These are phyloP conservation scores for Ochotona princeps DNA, from an alignment of 2,113 vertebrate genomes.

Conservation along the genomic window DNA sequence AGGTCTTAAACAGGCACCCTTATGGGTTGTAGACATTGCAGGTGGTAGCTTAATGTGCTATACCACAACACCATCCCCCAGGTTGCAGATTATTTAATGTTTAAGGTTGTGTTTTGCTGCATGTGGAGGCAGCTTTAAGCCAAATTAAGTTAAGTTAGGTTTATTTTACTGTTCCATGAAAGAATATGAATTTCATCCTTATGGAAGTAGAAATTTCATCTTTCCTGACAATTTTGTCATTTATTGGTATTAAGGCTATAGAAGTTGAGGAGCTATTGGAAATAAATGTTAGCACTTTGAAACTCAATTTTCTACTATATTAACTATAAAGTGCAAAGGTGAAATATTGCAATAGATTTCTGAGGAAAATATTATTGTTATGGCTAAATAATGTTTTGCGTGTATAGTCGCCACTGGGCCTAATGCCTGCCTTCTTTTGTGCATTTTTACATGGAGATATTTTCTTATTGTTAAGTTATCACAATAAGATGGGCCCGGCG, in stretches of 20 bases:
- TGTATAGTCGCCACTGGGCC: too few relatives aligned
- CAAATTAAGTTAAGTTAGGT: not conserved
- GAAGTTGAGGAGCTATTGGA: not conserved
- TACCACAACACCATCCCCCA: too few relatives aligned
- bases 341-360: not conserved
- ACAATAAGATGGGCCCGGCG: too few relatives aligned
- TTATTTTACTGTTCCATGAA: not conserved
- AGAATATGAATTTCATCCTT: constrained; percentile 27
- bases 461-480: not conserved
- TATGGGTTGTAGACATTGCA: too few relatives aligned
- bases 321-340: not conserved
- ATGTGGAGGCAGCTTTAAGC: not conserved
- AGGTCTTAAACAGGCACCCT: too few relatives aligned
- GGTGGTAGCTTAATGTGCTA: too few relatives aligned
- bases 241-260: not conserved
- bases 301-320: not conserved
- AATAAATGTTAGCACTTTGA: not conserved
- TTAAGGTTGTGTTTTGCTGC: not conserved
- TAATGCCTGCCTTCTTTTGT: not conserved
- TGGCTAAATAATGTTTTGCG: too few relatives aligned
- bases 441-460: not conserved
- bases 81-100: too few relatives aligned
- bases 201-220: not conserved
- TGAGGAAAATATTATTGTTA: not conserved
- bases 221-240: constrained; percentile 24